phyloP scores from a whole-genome alignment of 1,140 invertebrate species.

The Anastrepha ludens region DNA sequence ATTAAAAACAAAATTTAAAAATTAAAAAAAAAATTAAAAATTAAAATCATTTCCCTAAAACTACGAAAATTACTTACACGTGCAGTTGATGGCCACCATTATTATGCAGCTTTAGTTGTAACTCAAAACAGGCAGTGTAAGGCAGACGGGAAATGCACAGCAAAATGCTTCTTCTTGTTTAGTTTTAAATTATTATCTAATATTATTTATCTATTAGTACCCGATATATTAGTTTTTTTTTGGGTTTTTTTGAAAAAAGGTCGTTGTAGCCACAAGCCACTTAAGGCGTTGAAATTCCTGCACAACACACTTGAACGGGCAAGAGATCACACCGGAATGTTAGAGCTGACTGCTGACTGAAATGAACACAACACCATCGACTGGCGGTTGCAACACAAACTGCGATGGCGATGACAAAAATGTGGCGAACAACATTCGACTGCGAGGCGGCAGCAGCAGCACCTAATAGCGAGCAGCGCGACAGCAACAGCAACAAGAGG shows the following conservation, averaged over 20 bases:
- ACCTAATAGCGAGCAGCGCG: neutral
- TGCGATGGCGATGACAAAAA: conserved; percentile 35
- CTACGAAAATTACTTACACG: neutral
- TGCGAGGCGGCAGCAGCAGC: neutral
- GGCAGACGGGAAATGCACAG: neutral
- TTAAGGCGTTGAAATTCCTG: neutral
- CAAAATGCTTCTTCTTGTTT: neutral
- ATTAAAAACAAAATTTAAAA: too few species aligned
- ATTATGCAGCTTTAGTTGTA: neutral
- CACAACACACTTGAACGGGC: conserved; percentile 12
- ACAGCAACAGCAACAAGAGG: neutral
- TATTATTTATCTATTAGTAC: neutral
- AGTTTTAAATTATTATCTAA: neutral
- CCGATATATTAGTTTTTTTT: neutral
- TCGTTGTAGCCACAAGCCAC: neutral
- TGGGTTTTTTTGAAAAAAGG: neutral
- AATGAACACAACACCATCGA: conserved; percentile 34
- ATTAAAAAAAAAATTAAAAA: too few species aligned
- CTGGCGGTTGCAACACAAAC: conserved; percentile 8
- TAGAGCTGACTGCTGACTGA: conserved; percentile 15
- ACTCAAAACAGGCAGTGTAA: conserved; percentile 22
- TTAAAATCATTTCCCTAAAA: too few species aligned
- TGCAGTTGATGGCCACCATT: conserved; percentile 42
- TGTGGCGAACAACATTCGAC: conserved; percentile 34
- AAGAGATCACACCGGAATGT: conserved; percentile 38